Conservation (phyloP, 2,797 vertebrate species). For the Helostoma temminkii region DNA sequence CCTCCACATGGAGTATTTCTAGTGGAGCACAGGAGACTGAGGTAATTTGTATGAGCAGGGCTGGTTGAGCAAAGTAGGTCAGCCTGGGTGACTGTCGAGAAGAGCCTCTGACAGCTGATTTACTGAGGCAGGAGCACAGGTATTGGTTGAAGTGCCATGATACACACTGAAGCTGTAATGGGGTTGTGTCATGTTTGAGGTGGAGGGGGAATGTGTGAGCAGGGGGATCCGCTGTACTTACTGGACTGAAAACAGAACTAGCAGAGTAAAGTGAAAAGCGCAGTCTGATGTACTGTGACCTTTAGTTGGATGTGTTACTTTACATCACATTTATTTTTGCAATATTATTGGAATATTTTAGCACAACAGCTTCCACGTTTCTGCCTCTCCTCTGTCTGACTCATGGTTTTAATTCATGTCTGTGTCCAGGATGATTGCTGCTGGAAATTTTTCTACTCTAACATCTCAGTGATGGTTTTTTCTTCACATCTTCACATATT, state of each 20-base stretch:
- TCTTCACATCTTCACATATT: too few species aligned
- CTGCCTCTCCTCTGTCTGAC: too few species aligned
- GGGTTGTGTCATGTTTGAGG: background rate
- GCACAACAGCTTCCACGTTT: too few species aligned
- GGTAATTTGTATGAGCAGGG: constrained; percentile 15
- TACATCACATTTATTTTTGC: too few species aligned
- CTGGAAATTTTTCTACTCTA: too few species aligned
- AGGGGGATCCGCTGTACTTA: background rate
- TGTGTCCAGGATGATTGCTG: background rate
- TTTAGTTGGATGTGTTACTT: background rate
- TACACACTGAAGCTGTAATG: background rate
- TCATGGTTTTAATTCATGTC: too few species aligned
- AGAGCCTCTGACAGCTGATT: constrained; percentile 17
- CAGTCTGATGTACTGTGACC: background rate
- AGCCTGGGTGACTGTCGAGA: constrained; percentile 5
- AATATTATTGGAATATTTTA: too few species aligned
- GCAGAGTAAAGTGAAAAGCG: background rate
- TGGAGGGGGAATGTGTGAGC: background rate
- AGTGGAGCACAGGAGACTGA: constrained; percentile 1
- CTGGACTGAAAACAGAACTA: background rate
- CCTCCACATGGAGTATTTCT: background rate
- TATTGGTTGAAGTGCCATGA: background rate
- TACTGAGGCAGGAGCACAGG: constrained; percentile 1
- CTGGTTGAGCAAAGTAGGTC: constrained; percentile 24
- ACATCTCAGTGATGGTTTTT: too few species aligned